phyloP scores from a whole-genome alignment of 2,888 invertebrate species.

The Erebia ligea region DNA sequence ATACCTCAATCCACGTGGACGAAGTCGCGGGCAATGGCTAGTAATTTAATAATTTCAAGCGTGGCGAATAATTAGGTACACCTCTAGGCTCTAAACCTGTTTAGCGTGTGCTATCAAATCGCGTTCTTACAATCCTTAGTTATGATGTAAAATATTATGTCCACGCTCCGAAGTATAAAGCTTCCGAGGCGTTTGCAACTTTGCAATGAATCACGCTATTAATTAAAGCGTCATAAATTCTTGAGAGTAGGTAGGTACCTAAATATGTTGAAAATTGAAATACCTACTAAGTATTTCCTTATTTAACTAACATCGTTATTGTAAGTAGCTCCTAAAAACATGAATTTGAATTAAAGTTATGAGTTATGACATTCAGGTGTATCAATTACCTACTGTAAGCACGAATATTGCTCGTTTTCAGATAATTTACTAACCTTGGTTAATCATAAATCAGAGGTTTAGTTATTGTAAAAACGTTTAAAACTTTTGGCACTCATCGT shows the following conservation, averaged over 20 bases:
- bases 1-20: too few species aligned
- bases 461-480: not conserved
- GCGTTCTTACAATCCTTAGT: conserved; percentile 18
- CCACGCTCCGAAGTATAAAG: not conserved
- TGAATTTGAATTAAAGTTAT: too few species aligned
- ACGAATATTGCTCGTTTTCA: not conserved
- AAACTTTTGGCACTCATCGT: conserved; percentile 12
- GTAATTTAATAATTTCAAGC: conserved; percentile 1
- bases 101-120: conserved; percentile 20
- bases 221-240: not conserved
- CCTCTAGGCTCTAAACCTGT: not conserved
- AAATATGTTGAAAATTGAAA: not conserved
- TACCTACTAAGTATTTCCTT: too few species aligned
- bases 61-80: not conserved
- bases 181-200: conserved; percentile 16
- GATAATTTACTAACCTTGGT: not conserved
- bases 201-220: conserved; percentile 1
- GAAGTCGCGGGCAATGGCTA: too few species aligned
- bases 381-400: not conserved
- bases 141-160: not conserved
- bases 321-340: too few species aligned
- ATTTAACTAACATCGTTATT: too few species aligned
- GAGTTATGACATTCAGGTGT: not conserved
- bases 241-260: not conserved
- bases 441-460: conserved; percentile 6